These are phyloP conservation scores for Limnephilus marmoratus DNA, from an alignment of 2,888 invertebrate species.

Conservation along the genomic window DNA sequence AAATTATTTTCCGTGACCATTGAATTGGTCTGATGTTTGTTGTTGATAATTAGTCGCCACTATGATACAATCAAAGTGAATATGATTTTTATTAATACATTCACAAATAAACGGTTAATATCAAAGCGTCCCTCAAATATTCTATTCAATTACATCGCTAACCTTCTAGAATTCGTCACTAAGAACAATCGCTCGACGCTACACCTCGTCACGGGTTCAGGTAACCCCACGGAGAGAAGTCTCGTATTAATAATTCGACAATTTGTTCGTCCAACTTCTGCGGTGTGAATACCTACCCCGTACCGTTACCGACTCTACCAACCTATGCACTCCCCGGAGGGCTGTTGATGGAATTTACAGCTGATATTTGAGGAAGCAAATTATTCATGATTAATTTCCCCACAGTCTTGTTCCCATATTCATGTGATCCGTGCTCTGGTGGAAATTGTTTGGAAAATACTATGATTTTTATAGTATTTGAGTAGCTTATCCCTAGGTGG, in stretches of 20 bases:
- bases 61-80: no score
- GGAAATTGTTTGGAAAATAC: not conserved
- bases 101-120: not conserved
- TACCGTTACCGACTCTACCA: not conserved
- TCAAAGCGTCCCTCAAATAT: not conserved
- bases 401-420: not conserved
- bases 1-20: no score
- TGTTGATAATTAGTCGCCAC: no score
- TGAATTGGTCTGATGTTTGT: no score
- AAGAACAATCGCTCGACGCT: not conserved
- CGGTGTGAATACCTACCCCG: not conserved
- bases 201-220: not conserved
- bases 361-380: constrained; percentile 3
- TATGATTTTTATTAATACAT: no score
- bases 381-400: constrained; percentile 29
- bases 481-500: no score
- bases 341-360: constrained; percentile 6
- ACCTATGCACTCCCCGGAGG: not conserved
- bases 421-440: not conserved
- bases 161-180: not conserved
- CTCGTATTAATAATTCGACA: constrained; percentile 8
- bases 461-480: not conserved
- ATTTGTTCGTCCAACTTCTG: constrained; percentile 13
- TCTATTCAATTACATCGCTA: not conserved
- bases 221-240: not conserved